phyloP scores from a whole-genome alignment of 2,888 invertebrate species.

The Hybos culiciformis region DNA sequence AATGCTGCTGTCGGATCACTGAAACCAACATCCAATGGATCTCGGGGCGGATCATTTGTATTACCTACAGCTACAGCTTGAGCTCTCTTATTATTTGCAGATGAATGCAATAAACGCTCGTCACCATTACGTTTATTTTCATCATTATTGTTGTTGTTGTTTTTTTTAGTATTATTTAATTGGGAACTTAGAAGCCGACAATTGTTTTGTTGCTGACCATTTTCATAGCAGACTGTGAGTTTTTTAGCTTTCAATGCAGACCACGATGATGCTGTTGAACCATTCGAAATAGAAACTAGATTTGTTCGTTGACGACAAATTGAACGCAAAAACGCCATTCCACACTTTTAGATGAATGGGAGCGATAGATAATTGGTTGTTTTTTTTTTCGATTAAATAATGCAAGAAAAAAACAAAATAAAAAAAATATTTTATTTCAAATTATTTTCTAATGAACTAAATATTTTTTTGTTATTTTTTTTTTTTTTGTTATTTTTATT shows the following conservation, averaged over 20 bases:
- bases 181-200: constrained; percentile 14
- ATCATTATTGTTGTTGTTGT: constrained; percentile 1
- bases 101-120: neutral
- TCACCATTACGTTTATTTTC: neutral
- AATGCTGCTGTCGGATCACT: constrained; percentile 82
- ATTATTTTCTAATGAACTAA: neutral
- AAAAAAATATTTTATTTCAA: neutral
- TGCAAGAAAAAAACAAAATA: no score
- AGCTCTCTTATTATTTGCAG: no score
- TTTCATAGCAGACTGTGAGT: no score
- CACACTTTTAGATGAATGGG: no score
- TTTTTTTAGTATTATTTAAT: constrained; percentile 9
- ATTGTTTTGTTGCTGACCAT: constrained; percentile 8
- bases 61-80: constrained; percentile 4
- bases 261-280: constrained; percentile 4
- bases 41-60: constrained; percentile 30
- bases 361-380: no score
- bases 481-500: neutral
- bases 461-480: neutral
- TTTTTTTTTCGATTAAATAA: no score
- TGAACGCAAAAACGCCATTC: constrained; percentile 37
- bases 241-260: constrained; percentile 6
- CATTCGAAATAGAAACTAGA: constrained; percentile 9
- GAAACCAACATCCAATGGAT: constrained; percentile 74
- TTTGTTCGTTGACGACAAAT: constrained; percentile 28